Conservation (phyloP, 1,140 invertebrate species). For the Lordiphosa stackelbergi region DNA sequence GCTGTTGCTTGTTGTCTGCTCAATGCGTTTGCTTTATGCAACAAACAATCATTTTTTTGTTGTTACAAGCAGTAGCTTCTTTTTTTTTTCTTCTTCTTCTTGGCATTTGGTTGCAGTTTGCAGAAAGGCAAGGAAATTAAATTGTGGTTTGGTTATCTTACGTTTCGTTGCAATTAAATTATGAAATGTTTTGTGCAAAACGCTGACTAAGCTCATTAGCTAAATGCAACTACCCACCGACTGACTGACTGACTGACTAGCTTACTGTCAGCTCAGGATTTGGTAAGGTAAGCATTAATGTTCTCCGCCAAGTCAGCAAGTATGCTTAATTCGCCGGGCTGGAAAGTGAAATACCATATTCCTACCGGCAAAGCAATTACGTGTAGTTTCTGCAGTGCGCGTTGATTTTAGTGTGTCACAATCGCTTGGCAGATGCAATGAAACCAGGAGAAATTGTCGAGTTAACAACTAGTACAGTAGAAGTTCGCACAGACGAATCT, state of each 20-base stretch:
- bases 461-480: neutral
- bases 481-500: too few relatives aligned
- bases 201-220: slow-evolving; percentile 59
- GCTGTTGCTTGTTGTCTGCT: slow-evolving; percentile 18
- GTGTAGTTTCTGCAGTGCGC: slow-evolving; percentile 5
- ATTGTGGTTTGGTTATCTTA: slow-evolving; percentile 36
- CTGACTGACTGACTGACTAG: slow-evolving; percentile 28
- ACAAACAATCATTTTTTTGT: slow-evolving; percentile 34
- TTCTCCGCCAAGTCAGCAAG: slow-evolving; percentile 8
- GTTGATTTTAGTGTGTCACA: slow-evolving; percentile 10
- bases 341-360: slow-evolving; percentile 6
- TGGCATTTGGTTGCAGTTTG: slow-evolving; percentile 23
- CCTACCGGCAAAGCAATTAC: neutral
- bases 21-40: slow-evolving; percentile 43
- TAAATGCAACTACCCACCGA: slow-evolving; percentile 35
- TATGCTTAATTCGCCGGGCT: neutral
- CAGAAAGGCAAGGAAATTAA: slow-evolving; percentile 40
- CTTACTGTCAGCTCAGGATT: slow-evolving; percentile 3
- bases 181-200: slow-evolving; percentile 63
- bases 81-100: slow-evolving; percentile 17
- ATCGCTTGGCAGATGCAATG: slow-evolving; percentile 1
- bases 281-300: slow-evolving; percentile 15
- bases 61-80: slow-evolving; percentile 20
- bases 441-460: slow-evolving; percentile 5
- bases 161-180: slow-evolving; percentile 58